Base-by-base conservation (phyloP, 2,113 vertebrate species). In the Spheniscus mendiculus region DNA sequence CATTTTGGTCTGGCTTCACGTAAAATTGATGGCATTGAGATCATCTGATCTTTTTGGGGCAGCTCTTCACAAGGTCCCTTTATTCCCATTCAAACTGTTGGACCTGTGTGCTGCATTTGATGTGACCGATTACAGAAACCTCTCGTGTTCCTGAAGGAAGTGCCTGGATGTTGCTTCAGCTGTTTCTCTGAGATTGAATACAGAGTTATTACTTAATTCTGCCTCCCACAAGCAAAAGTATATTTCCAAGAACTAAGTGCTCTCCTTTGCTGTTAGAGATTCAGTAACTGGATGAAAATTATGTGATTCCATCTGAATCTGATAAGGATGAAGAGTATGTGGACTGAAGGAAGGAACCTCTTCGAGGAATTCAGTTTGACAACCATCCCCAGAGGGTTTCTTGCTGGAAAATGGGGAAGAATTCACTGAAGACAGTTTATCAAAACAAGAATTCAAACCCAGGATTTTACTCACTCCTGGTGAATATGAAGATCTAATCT, bases 121-220 rank as follows among this genome's bases (percentile, higher is more conserved):
- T 3, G 6, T 30, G 20, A 72, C 2, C 4, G 3, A 19, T 44
- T 36, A 32, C 40, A 77, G 56, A 80, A 82, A 69, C 17, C 1
- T 27, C 2, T 34, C 1, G 1, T 0, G 0, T 6, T 86, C 15
- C 40, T 83, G n/a, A 42, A 50, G 17, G 66, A 59, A 52, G 26
- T 45, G 7, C 18, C 23, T 30, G 12, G 15, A 29, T 8, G 3
- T 73, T 42, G 1, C 21, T 92, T 50, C 44, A 34, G 17, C 47
- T 63, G n/a, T 52, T 90, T 88, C 42, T 90, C 23, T 36, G 62
- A 86, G 32, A 34, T 3, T 47, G 44, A 93, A 67, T 29, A 58
- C 3, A 52, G 30, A 62, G 23, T 56, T 85, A 10, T 32, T 55
- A 29, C 5, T 67, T 56, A 58, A 4, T 69, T 87, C 52, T 76